Evolutionary conservation across 2,113 vertebrate genomes (phyloP).

Genomic region (Brachypodius melanocephalos): DNA sequence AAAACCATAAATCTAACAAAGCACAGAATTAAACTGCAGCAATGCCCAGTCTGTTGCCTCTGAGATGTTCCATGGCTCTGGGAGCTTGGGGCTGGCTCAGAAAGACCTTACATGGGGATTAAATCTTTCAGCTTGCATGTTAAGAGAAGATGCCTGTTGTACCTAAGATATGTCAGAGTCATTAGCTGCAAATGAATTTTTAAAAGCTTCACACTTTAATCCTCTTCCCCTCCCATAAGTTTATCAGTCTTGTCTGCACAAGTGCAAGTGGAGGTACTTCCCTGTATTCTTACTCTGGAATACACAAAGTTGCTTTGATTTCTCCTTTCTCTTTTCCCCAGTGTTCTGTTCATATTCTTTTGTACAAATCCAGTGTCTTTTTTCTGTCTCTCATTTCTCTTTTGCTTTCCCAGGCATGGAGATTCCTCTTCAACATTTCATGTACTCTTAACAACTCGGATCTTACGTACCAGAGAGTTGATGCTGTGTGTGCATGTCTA

Average conservation of each 20-base stretch:
- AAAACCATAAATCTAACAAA: background rate
- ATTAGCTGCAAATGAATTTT: background rate
- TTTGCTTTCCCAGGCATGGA: background rate
- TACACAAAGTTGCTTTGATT: background rate
- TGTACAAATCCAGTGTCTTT: background rate
- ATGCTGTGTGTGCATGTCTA: background rate
- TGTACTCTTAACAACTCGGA: background rate
- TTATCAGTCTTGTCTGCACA: background rate
- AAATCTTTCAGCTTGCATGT: rapidly evolving
- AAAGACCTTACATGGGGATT: rapidly evolving
- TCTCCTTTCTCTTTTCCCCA: background rate
- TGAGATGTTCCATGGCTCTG: background rate
- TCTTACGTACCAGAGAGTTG: rapidly evolving
- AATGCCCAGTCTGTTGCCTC: background rate
- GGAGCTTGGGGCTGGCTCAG: background rate
- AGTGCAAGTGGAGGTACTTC: background rate
- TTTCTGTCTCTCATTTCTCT: background rate
- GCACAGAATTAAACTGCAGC: background rate
- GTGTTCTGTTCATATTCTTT: background rate
- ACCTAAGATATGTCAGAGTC: background rate
- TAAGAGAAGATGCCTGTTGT: background rate
- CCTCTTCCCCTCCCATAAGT: background rate
- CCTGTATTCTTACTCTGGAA: background rate
- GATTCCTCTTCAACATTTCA: background rate
- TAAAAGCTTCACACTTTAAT: background rate